Base-by-base conservation (phyloP, 2,888 invertebrate genomes). In the Elmis aenea region DNA sequence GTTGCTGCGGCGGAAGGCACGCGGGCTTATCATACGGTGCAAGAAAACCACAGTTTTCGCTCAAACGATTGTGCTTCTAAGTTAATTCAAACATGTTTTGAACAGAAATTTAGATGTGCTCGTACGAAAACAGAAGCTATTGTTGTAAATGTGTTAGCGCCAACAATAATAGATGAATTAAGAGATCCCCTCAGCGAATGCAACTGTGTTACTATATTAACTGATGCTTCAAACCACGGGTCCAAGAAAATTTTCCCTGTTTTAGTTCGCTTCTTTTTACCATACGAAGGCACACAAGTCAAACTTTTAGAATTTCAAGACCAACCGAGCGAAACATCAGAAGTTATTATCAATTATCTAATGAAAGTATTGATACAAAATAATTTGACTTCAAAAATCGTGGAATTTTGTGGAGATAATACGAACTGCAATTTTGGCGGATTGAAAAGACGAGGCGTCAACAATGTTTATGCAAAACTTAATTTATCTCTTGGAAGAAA, bases 201-300 rank as follows among this genome's bases (percentile, higher is more conserved):
- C 4, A 10, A 32, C 3, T 30, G 38, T 12, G 27, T 36, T 9
- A 24, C 24, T 10, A 6, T 36, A 13, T 20, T 26, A 33, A 37
- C 29, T 10, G 58, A 61, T 38, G 57, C 58, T 40, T 61, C 54
- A 50, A 59, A 60, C 42, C 52, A 58, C 37, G 50, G 50, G 34
- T 34, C 40, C n/a, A n/a, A n/a, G n/a, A n/a, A n/a, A n/a, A n/a
- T n/a, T n/a, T n/a, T n/a, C n/a, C n/a, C n/a, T n/a, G n/a, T n/a
- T n/a, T n/a, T n/a, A n/a, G n/a, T n/a, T n/a, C n/a, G n/a, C n/a
- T n/a, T n/a, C n/a, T n/a, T n/a, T n/a, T n/a, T n/a, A n/a, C n/a
- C n/a, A n/a, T n/a, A n/a, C n/a, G n/a, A n/a, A n/a, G n/a, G n/a
- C n/a, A n/a, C n/a, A n/a, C n/a, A n/a, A n/a, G n/a, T n/a, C n/a